phyloP scores from a whole-genome alignment of 2,797 vertebrate genomes.

The Hypotaenidia philippensis region DNA sequence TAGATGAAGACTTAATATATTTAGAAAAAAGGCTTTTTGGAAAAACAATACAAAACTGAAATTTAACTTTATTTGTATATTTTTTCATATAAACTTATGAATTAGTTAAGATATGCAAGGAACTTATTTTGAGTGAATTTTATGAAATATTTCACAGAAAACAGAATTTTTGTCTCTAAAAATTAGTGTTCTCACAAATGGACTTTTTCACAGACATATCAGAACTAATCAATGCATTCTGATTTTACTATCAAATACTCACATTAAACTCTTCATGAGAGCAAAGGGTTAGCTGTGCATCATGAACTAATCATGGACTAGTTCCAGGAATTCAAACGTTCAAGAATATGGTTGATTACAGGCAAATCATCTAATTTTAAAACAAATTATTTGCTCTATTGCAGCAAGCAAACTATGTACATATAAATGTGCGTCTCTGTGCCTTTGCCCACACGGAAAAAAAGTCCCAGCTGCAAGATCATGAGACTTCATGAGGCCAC shows the following conservation, averaged over 20 bases:
- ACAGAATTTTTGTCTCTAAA: background rate
- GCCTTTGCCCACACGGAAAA: background rate
- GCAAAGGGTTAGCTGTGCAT: background rate
- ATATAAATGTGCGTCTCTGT: background rate
- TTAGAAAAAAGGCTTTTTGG: background rate
- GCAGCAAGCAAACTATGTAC: background rate
- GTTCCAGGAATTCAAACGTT: background rate
- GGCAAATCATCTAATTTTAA: background rate
- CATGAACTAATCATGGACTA: background rate
- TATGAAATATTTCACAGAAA: background rate
- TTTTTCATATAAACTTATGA: background rate
- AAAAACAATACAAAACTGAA: background rate
- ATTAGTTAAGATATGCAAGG: background rate
- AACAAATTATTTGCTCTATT: background rate
- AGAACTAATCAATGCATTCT: background rate
- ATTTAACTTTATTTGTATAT: background rate
- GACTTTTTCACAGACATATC: background rate
- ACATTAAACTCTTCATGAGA: background rate
- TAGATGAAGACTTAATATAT: background rate
- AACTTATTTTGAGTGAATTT: background rate
- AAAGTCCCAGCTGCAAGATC: background rate
- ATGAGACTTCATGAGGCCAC: background rate
- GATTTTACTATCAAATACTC: background rate
- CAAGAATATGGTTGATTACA: background rate
- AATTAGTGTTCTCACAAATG: background rate